Conservation (phyloP, 2,797 vertebrate species). For the Muraenolepis orangiensis region DNA sequence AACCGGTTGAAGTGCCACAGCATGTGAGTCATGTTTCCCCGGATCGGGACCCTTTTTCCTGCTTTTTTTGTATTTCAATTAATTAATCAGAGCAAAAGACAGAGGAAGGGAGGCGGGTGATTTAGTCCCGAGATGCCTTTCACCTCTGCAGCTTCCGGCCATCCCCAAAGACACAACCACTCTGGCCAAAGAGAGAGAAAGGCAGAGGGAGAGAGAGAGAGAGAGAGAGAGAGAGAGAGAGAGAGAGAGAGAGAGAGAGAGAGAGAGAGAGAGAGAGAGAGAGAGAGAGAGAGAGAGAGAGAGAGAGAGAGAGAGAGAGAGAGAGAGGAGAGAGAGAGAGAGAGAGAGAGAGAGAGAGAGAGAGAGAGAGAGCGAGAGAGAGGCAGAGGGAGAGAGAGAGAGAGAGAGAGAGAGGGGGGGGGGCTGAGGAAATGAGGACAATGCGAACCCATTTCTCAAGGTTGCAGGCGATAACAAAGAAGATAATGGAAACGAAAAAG, state of each 20-base stretch:
- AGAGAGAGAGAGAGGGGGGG: not conserved
- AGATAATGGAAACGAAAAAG: not conserved
- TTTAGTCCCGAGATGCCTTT: slow-evolving; percentile 64
- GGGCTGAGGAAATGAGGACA: not conserved
- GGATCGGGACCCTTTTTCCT: slow-evolving; percentile 60
- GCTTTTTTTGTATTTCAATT: slow-evolving; percentile 35
- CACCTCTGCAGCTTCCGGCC: slow-evolving; percentile 59
- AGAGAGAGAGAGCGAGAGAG: too few species aligned
- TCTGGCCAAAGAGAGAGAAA: slow-evolving; percentile 33
- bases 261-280: too few species aligned
- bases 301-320: slow-evolving; percentile 8
- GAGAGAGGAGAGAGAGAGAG: too few species aligned
- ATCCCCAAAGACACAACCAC: slow-evolving; percentile 51
- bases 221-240: slow-evolving; percentile 6
- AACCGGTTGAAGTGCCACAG: slow-evolving; percentile 26
- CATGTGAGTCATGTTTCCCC: slow-evolving; percentile 34
- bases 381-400: too few species aligned
- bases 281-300: too few species aligned
- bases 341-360: too few species aligned
- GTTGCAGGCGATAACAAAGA: slow-evolving; percentile 22
- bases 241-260: slow-evolving; percentile 31
- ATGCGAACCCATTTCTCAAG: not conserved
- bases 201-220: slow-evolving; percentile 13
- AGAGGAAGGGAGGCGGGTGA: slow-evolving; percentile 65
- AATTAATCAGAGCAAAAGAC: slow-evolving; percentile 74